phyloP scores from a whole-genome alignment of 1,140 invertebrate genomes.

The Philotrypesis tridentata region DNA sequence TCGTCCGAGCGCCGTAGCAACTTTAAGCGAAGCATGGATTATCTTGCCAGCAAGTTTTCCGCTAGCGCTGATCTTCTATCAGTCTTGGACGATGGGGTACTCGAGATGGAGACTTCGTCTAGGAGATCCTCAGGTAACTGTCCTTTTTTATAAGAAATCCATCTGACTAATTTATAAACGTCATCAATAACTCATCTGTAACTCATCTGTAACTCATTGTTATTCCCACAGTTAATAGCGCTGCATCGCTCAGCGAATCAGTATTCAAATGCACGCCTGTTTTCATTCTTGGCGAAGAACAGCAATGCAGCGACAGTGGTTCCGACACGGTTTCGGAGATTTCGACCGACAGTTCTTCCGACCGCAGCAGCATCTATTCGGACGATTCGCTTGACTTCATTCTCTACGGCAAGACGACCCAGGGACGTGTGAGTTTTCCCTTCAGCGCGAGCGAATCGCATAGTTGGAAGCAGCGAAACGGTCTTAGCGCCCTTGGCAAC shows the following conservation, averaged over 20 bases:
- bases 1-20: constrained; percentile 71
- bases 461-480: constrained; percentile 51
- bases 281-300: constrained; percentile 73
- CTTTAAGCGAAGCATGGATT: constrained; percentile 73
- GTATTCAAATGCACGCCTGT: constrained; percentile 75
- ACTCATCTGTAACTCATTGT: not conserved
- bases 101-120: constrained; percentile 36
- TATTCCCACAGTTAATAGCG: constrained; percentile 23
- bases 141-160: no score
- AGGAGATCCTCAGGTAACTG: constrained; percentile 68
- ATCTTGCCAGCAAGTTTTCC: constrained; percentile 70
- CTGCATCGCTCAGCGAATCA: constrained; percentile 61
- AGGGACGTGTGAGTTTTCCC: constrained; percentile 68
- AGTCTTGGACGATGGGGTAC: constrained; percentile 60
- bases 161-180: no score
- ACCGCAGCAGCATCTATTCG: constrained; percentile 76
- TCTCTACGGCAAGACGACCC: constrained; percentile 66
- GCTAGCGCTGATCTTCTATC: constrained; percentile 64
- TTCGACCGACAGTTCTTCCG: constrained; percentile 76
- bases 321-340: constrained; percentile 76
- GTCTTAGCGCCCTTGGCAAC: constrained; percentile 65
- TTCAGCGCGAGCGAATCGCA: constrained; percentile 59
- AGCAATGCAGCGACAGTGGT: constrained; percentile 73
- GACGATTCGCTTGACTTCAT: constrained; percentile 75
- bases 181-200: no score